Conservation (phyloP, 2,888 invertebrate species). For the Epiblema foenella region DNA sequence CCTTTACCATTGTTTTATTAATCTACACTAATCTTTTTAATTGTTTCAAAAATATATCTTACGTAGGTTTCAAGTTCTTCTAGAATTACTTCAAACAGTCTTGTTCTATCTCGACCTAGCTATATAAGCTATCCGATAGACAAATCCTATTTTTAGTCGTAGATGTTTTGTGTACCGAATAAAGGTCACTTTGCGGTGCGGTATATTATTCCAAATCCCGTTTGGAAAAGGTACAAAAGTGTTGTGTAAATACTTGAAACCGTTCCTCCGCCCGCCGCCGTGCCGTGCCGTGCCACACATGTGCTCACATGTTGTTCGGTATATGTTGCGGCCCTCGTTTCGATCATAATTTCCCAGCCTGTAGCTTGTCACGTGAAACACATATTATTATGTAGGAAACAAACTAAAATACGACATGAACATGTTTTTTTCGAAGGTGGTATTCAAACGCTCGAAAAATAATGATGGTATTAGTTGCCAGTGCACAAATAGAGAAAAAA, state of each 20-base stretch:
- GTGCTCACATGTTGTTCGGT: conserved; percentile 22
- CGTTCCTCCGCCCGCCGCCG: not conserved
- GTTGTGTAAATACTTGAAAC: not conserved
- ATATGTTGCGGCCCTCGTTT: conserved; percentile 20
- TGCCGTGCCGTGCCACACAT: conserved; percentile 30
- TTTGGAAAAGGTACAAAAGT: not conserved
- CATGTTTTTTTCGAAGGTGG: not conserved
- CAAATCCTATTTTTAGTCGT: not conserved
- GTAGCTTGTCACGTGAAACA: conserved; percentile 8
- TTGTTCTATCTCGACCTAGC: not conserved
- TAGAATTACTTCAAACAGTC: not conserved
- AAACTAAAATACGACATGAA: not conserved
- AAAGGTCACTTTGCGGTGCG: conserved; percentile 21
- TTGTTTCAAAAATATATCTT: too few relatives aligned
- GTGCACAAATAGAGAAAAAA: not conserved
- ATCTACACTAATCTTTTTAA: too few relatives aligned
- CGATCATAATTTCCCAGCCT: conserved; percentile 28
- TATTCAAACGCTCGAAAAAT: not conserved
- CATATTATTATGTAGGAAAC: too few relatives aligned
- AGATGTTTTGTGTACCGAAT: conserved; percentile 25
- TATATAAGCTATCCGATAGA: not conserved
- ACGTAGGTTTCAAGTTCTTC: too few relatives aligned
- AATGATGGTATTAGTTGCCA: not conserved
- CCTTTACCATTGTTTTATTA: too few relatives aligned
- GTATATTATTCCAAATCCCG: conserved; percentile 20